Percentiles rank a stretch among this genome's conserved stretches.
Conservation (phyloP, 2,797 vertebrate genomes). For the Cryptoblepharus egeriae region DNA sequence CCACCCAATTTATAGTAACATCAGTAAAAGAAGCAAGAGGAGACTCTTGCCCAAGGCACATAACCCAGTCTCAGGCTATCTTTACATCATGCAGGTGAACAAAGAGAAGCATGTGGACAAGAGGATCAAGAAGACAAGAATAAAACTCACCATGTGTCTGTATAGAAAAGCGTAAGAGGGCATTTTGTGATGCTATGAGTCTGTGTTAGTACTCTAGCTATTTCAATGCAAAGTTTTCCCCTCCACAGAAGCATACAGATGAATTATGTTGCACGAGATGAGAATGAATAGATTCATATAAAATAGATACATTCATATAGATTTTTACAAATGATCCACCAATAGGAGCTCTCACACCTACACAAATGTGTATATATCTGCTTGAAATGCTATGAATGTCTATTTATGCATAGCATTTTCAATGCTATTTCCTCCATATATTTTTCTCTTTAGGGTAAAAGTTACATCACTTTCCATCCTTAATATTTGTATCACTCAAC, state of each 20-base stretch:
- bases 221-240: fast-evolving
- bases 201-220: neutral
- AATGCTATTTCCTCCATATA: neutral
- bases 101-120: neutral
- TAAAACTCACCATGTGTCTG: neutral
- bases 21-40: constrained; percentile 17
- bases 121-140: constrained; percentile 9
- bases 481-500: neutral
- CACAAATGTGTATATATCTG: neutral
- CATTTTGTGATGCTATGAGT: neutral
- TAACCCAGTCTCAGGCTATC: neutral
- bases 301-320: neutral
- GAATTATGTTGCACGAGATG: neutral
- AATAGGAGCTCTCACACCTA: neutral
- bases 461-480: neutral
- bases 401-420: neutral
- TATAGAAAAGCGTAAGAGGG: neutral
- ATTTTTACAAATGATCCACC: neutral
- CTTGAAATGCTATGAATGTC: neutral
- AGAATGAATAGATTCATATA: too few relatives aligned
- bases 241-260: neutral
- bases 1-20: neutral
- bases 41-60: neutral
- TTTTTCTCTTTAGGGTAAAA: neutral
- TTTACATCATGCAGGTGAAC: neutral